These are phyloP conservation scores for Eupithecia subfuscata DNA, from an alignment of 2,888 invertebrate species.

Conservation along the genomic window DNA sequence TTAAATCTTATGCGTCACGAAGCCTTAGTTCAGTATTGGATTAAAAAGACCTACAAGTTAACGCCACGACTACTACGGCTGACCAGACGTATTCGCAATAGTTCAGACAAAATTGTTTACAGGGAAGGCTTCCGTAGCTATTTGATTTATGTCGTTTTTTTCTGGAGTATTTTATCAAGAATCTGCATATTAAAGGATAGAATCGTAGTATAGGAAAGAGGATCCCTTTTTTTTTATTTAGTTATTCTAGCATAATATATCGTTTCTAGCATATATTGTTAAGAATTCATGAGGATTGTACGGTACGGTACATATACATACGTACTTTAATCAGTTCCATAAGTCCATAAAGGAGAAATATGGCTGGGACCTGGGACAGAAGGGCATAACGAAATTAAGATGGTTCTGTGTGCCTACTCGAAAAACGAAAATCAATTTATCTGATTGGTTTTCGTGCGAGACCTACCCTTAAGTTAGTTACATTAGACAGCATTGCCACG, in stretches of 20 bases:
- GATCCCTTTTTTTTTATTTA: too few species aligned
- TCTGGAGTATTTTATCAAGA: too few species aligned
- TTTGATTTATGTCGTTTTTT: background rate
- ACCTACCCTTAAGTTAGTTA: too few species aligned
- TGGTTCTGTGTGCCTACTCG: too few species aligned
- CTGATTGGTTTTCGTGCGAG: background rate
- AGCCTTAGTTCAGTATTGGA: constrained; percentile 65
- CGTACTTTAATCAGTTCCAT: background rate
- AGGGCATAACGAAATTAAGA: background rate
- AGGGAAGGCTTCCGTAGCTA: background rate
- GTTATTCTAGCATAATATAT: too few species aligned
- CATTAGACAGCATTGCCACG: too few species aligned
- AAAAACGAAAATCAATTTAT: background rate
- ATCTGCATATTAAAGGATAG: too few species aligned
- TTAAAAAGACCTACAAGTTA: constrained; percentile 61
- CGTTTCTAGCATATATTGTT: too few species aligned
- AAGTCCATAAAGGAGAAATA: background rate
- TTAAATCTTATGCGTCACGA: constrained; percentile 47
- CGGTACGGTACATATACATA: too few species aligned
- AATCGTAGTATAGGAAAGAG: too few species aligned
- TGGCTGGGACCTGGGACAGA: background rate
- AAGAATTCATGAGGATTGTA: background rate
- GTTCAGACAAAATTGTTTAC: background rate
- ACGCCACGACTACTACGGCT: constrained; percentile 44
- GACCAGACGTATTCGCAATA: constrained; percentile 40